Base-by-base conservation (phyloP, 92 coral and sea anemone genomes). In the Meandrina meandrites region DNA sequence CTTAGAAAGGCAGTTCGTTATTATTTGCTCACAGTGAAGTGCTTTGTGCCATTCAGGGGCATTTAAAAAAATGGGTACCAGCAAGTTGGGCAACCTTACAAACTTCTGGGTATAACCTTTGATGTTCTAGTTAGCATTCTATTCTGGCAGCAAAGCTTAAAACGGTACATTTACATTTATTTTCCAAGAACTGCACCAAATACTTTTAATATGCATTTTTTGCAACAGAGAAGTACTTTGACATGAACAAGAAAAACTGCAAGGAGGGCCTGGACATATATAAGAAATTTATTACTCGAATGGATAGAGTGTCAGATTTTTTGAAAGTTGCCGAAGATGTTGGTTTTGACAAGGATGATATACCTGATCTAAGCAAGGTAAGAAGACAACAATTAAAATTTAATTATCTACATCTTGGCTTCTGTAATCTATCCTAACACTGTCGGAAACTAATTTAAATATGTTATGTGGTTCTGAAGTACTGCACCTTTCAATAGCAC, bases 321-420 rank as follows among this genome's bases (percentile, higher is more conserved):
- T 90, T 97, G 56, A 97, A 92, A 79, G 96, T 96, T 48, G 99
- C 99, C 8, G 99, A 97, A 92, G 99, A 97, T 84, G 97, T 97
- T 67, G 99, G 99, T 47, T 95, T 97, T 89, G 98, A 97, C 40
- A 95, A 95, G 64, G 95, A 95, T 76, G 99, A 97, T 73, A 97
- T 97, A 78, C 99, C 99, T 68, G 99, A 97, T 86, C 94, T 97
- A 30, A 97, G 97, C 87, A 97, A 93, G 98, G 98, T 96, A 86
- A 72, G 76, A 30, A 72, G 53, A 31, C 48, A 18, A 18, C 18
- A 42, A 60, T 57, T n/a, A n/a, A n/a, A 18, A 0, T 57, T 40
- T 53, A 0, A 79, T 58, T 57, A 28, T 22, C 27, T 28, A 6
- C 6, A 1, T 13, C 68, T 60, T 0, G 5, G n/a, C 68, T 60